Conservation (phyloP, 2,113 vertebrate genomes). For the Hypanus sabinus region DNA sequence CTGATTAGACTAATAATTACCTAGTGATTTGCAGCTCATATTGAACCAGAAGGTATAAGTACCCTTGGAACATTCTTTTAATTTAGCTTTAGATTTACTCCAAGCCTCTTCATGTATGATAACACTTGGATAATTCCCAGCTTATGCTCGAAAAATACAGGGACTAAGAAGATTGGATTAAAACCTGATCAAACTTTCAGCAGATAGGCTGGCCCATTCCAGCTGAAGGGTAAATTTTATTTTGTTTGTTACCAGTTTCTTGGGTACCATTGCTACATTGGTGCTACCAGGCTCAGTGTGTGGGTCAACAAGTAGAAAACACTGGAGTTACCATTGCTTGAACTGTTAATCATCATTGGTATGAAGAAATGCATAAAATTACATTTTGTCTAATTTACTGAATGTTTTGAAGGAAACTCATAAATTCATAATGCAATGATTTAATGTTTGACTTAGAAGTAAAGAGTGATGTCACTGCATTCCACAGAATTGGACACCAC, state of each 20-base stretch:
- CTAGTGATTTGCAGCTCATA: background rate
- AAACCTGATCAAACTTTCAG: background rate
- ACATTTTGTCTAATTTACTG: too few species aligned
- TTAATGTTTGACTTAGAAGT: background rate
- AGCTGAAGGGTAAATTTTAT: background rate
- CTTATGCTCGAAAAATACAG: background rate
- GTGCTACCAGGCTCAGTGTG: too few species aligned
- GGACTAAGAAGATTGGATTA: background rate
- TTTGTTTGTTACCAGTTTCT: background rate
- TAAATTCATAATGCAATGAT: background rate
- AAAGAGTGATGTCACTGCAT: background rate
- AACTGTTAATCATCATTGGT: background rate
- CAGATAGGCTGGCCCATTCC: background rate
- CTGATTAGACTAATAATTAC: background rate
- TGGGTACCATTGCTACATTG: too few species aligned
- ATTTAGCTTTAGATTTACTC: background rate
- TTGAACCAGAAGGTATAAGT: background rate
- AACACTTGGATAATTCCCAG: background rate
- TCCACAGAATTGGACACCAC: background rate
- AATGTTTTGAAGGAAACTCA: background rate
- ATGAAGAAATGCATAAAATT: background rate
- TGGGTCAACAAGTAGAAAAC: too few species aligned
- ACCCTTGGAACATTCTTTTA: background rate
- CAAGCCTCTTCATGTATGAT: background rate
- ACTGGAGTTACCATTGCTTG: too few species aligned